Base-by-base conservation (phyloP, 2,888 invertebrate genomes). In the Odontothrips loti region DNA sequence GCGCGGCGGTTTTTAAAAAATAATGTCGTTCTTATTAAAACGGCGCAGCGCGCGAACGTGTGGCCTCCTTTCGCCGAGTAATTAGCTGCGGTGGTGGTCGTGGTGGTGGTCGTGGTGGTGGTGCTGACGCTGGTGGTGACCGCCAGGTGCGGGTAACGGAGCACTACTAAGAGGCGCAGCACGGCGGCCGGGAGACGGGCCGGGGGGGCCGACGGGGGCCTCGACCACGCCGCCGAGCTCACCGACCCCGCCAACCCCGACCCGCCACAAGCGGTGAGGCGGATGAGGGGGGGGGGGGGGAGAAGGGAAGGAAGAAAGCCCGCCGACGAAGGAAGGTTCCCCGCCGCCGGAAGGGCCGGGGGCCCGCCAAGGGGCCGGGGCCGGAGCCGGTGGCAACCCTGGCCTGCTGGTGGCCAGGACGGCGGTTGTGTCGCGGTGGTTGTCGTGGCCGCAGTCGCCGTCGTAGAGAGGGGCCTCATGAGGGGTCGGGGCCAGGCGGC, bases 91-190 rank as follows among this genome's bases (percentile, higher is more conserved):
- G 51, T 51, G 51, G 51, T 3, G 51, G 51, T 12, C 6, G 68
- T 6, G 23, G 23, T 23, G 63, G n/a, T 6, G n/a, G 68, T 11
- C 68, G 68, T 11, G 68, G 23, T n/a, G n/a, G n/a, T 20, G 68
- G 68, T 20, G 68, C 68, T 23, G 68, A n/a, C 51, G 6, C 51
- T 17, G 58, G 17, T 17, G 68, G 11, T 27, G 27, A 23, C 68
- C 68, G 27, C 68, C 68, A 75, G 68, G 68, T 75, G 68, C 23
- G 68, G 68, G 68, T 75, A 75, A 75, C 68, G 68, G 27, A 23
- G 68, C 68, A 27, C 23, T 12, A 75, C 68, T 75, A 75, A 12
- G 68, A n/a, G 68, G 58, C 58, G 58, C 0, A 15, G 11, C 6
- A 10, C 15, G 15, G 51, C 51, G 6, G 51, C 2, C 34, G 34